Conservation (phyloP, 2,113 vertebrate species). For the Heptranchias perlo region DNA sequence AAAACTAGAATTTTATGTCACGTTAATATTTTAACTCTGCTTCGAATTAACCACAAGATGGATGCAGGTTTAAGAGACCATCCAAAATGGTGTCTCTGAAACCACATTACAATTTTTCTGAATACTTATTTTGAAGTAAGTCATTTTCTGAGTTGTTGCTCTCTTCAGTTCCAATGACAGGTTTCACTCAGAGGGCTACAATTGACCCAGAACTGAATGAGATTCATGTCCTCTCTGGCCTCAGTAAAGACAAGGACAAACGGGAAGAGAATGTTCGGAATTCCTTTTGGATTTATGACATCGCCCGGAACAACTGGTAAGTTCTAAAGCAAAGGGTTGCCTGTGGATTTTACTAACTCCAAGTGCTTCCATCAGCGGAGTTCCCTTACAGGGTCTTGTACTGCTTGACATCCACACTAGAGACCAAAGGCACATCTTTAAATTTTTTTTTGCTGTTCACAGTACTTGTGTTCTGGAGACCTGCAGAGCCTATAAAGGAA, state of each 20-base stretch:
- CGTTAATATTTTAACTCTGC: neutral
- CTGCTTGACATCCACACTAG: neutral
- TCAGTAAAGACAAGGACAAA: constrained; percentile 98
- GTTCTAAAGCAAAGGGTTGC: constrained; percentile 38
- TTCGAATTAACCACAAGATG: neutral
- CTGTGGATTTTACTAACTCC: neutral
- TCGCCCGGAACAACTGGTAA: constrained; percentile 95
- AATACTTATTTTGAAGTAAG: neutral
- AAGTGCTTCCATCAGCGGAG: neutral
- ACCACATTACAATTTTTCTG: neutral
- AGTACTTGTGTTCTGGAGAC: neutral
- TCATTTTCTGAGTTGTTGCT: neutral
- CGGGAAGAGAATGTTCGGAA: constrained; percentile 96
- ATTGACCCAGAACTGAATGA: constrained; percentile 97
- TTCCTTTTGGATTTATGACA: constrained; percentile 99
- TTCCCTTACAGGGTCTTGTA: too few relatives aligned
- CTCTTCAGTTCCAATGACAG: constrained; percentile 88
- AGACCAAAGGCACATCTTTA: neutral
- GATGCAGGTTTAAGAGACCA: neutral
- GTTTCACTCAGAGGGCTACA: constrained; percentile 95
- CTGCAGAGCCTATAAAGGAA: neutral
- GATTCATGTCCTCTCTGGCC: constrained; percentile 94
- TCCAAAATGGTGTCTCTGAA: neutral
- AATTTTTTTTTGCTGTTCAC: neutral
- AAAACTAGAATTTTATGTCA: neutral